Percentiles rank a stretch among this genome's conserved stretches.
These are phyloP conservation scores for Lydus trimaculatus DNA, from an alignment of 2,888 invertebrate species.

Conservation along the genomic window DNA sequence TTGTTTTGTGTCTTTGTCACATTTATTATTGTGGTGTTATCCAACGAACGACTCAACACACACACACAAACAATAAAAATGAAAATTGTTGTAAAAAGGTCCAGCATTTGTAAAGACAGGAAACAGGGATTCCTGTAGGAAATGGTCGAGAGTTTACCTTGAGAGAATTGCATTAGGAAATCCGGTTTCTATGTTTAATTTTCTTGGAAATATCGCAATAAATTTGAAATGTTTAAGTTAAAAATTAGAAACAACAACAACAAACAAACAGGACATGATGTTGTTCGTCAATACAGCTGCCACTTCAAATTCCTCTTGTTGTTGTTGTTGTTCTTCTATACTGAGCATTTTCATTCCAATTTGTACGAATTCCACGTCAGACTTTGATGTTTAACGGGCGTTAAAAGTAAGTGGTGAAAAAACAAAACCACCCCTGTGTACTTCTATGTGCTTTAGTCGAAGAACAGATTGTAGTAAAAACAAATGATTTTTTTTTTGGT, in stretches of 20 bases:
- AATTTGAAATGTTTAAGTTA: not conserved
- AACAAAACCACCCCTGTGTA: conserved; percentile 1
- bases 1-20: too few relatives aligned
- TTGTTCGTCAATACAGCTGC: conserved; percentile 10
- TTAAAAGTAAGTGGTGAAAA: not conserved
- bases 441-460: conserved; percentile 14
- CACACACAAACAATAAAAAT: not conserved
- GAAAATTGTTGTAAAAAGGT: not conserved
- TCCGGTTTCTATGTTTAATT: not conserved
- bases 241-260: not conserved
- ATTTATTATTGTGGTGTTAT: not conserved
- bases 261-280: not conserved
- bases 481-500: conserved; percentile 20
- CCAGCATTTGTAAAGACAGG: not conserved
- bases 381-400: conserved; percentile 33
- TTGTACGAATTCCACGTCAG: conserved; percentile 33
- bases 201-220: not conserved
- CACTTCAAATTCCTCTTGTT: conserved; percentile 24
- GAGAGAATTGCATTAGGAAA: not conserved
- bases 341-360: conserved; percentile 22
- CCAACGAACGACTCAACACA: not conserved
- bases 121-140: not conserved
- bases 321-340: not conserved
- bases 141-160: conserved; percentile 2
- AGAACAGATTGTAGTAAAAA: conserved; percentile 30